Evolutionary conservation across 2,888 invertebrate genomes (phyloP).

Genomic region (Caprella mutica): DNA sequence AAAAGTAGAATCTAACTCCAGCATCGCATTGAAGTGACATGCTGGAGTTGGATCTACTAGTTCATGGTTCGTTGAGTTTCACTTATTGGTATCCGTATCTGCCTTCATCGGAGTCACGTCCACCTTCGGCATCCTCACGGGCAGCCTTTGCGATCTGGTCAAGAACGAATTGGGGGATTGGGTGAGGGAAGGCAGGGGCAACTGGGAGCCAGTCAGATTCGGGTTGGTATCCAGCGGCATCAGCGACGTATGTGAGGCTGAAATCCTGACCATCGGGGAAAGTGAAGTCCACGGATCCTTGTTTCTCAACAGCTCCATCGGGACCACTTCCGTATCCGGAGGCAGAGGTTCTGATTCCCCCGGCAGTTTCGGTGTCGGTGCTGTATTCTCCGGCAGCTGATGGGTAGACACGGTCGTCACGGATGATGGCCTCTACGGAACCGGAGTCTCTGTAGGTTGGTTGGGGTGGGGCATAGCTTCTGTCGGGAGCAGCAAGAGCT

Average conservation of each 20-base stretch:
- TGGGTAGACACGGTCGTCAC: constrained; percentile 27
- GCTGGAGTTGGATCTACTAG: too few relatives aligned
- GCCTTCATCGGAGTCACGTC: neutral
- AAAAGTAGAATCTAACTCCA: too few relatives aligned
- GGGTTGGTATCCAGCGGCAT: constrained; percentile 15
- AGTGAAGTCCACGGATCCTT: constrained; percentile 11
- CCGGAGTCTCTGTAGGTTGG: too few relatives aligned
- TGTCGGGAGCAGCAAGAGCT: too few relatives aligned
- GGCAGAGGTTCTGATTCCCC: constrained; percentile 14
- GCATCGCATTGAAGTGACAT: too few relatives aligned
- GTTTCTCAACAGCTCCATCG: constrained; percentile 8
- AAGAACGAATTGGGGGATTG: constrained; percentile 11
- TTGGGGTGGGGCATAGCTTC: too few relatives aligned
- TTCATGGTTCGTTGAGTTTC: too few relatives aligned
- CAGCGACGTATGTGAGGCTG: constrained; percentile 15
- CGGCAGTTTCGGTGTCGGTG: constrained; percentile 23
- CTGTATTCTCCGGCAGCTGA: constrained; percentile 23
- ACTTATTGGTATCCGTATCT: neutral
- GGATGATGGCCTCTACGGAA: too few relatives aligned
- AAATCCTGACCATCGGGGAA: constrained; percentile 19
- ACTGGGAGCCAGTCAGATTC: constrained; percentile 9
- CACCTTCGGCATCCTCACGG: neutral
- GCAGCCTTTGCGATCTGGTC: constrained; percentile 13
- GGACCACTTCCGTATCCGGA: constrained; percentile 8
- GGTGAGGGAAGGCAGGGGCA: constrained; percentile 13